These are phyloP conservation scores for Microplitis manilae DNA, from an alignment of 2,888 invertebrate genomes.

Conservation along the genomic window DNA sequence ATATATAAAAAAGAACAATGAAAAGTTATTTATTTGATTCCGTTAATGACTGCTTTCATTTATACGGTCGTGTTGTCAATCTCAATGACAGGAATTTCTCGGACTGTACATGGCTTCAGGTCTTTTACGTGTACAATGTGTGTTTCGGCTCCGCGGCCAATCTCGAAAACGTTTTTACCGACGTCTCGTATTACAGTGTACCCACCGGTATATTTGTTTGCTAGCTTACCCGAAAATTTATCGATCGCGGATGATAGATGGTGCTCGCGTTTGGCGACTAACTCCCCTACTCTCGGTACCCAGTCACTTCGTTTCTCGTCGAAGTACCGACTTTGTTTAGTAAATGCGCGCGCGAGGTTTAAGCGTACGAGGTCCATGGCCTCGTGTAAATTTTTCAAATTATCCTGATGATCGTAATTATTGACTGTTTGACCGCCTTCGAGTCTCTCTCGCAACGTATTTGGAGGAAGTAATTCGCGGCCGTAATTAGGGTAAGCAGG, in stretches of 20 bases:
- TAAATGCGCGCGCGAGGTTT: not conserved
- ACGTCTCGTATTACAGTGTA: not conserved
- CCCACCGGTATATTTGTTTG: not conserved
- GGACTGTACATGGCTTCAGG: not conserved
- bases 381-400: not conserved
- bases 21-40: no score
- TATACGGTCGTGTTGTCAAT: no score
- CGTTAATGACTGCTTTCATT: no score
- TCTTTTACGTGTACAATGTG: not conserved
- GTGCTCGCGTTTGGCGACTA: not conserved
- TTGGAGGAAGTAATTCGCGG: not conserved
- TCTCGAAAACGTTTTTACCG: not conserved
- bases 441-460: slow-evolving; percentile 24
- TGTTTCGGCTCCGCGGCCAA: not conserved
- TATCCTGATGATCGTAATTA: not conserved
- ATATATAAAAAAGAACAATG: no score
- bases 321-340: not conserved
- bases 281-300: not conserved
- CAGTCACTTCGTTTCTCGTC: not conserved
- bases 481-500: not conserved
- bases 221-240: not conserved
- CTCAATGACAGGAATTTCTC: no score
- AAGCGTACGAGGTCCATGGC: not conserved
- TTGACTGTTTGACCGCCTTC: not conserved
- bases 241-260: not conserved